Base-by-base conservation (phyloP, 2,888 invertebrate species). In the Chaetogeoica ovagalla region DNA sequence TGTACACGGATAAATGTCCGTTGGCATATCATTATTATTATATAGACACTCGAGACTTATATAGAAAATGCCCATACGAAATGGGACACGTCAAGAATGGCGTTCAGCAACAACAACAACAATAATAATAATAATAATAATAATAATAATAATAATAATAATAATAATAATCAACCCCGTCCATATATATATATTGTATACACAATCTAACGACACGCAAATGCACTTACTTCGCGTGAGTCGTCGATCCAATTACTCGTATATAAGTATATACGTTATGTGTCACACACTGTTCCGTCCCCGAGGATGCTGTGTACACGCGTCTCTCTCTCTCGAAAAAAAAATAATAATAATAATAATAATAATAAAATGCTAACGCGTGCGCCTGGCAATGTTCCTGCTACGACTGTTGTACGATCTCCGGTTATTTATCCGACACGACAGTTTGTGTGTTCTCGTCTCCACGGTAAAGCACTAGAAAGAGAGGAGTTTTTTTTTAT, bases 371-470 rank as follows among this genome's bases (percentile, higher is more conserved):
- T 69, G 77, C n/a, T 4, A 30, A 59, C 43, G 66, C 68, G 69
- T 60, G 69, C 69, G 77, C 60, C 77, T 69, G 77, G 77, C 77
- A 77, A 69, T 37, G 77, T 77, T 77, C 69, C 69, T 69, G 77
- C 48, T n/a, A n/a, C 23, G 30, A 66, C 37, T 37, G 30, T 13
- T 1, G 37, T 17, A 55, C 21, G 55, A 17, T 55, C 65, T 74
- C 30, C 30, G 30, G 39, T 65, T 21, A 15, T 62, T 55, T 70
- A 69, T 55, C n/a, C 19, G 4, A 70, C 72, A 43, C 72, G 7
- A n/a, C n/a, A 21, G 59, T 52, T 8, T 43, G 59, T 57, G 21
- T 59, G 43, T 37, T 43, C 4, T 30, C n/a, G n/a, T n/a, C n/a
- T n/a, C n/a, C n/a, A n/a, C n/a, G n/a, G n/a, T n/a, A n/a, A n/a